Evolutionary conservation across 1,140 invertebrate species (phyloP).

Genomic region (Asobara japonica): DNA sequence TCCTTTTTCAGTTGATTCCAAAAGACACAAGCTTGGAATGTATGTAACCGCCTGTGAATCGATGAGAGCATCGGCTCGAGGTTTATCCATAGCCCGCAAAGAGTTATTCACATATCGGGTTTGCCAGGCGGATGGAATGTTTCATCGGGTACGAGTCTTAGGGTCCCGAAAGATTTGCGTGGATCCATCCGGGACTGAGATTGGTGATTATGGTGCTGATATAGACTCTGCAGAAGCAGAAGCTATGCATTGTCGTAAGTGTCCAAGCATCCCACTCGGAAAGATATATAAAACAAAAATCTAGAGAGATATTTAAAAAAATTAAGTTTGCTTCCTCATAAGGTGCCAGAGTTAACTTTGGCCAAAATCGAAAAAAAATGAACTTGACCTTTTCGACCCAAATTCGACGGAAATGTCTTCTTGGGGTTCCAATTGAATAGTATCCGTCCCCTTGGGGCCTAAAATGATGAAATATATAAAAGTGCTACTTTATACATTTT

Average conservation of each 20-base stretch:
- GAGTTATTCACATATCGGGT: conserved; percentile 39
- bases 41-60: conserved; percentile 67
- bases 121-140: conserved; percentile 70
- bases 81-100: neutral
- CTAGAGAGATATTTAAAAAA: no score
- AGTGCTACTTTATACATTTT: no score
- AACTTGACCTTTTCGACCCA: no score
- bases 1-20: conserved; percentile 46
- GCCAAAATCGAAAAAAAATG: no score
- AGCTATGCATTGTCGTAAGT: conserved; percentile 72
- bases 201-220: conserved; percentile 60
- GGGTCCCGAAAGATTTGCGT: conserved; percentile 67
- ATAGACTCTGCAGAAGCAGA: conserved; percentile 49
- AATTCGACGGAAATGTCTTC: no score
- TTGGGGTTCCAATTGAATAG: no score
- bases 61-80: conserved; percentile 41
- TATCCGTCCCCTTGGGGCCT: no score
- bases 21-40: conserved; percentile 43
- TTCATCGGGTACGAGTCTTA: conserved; percentile 48
- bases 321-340: no score
- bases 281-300: no score
- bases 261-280: no score
- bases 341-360: no score
- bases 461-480: no score
- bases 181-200: conserved; percentile 61